Conservation (phyloP, 2,113 vertebrate genomes). For the Panthera tigris region DNA sequence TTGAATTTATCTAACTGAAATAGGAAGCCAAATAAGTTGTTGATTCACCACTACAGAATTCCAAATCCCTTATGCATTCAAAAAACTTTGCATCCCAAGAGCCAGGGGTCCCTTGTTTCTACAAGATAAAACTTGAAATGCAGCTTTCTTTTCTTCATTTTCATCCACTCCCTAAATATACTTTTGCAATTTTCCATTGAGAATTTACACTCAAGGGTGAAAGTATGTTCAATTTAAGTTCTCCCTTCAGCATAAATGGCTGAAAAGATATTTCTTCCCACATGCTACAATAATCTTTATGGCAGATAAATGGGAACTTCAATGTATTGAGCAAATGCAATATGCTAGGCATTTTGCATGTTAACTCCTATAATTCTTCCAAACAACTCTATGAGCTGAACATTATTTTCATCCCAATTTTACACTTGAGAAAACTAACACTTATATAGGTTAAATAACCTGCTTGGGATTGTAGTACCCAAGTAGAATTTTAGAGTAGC, state of each 20-base stretch:
- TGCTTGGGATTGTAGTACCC: neutral
- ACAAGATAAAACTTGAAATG: slow-evolving; percentile 42
- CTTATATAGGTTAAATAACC: slow-evolving; percentile 47
- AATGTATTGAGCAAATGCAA: slow-evolving; percentile 22
- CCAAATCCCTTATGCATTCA: slow-evolving; percentile 3
- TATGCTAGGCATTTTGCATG: slow-evolving; percentile 42
- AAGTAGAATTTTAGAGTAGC: neutral
- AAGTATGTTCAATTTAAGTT: slow-evolving; percentile 61
- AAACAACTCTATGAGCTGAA: slow-evolving; percentile 36
- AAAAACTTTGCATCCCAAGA: slow-evolving; percentile 18
- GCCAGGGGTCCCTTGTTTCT: slow-evolving; percentile 18
- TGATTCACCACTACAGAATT: neutral
- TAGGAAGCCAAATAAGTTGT: neutral
- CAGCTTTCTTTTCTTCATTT: slow-evolving; percentile 44
- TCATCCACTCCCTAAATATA: slow-evolving; percentile 35
- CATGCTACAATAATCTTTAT: slow-evolving; percentile 57
- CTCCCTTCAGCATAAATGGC: slow-evolving; percentile 51
- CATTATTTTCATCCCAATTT: slow-evolving; percentile 59
- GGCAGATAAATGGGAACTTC: slow-evolving; percentile 58
- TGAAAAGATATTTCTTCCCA: slow-evolving; percentile 62
- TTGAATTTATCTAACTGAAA: slow-evolving; percentile 43
- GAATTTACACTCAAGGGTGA: slow-evolving; percentile 59
- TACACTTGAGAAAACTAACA: slow-evolving; percentile 30
- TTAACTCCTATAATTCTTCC: slow-evolving; percentile 22
- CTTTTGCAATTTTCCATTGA: slow-evolving; percentile 56